phyloP scores from a whole-genome alignment of 2,113 vertebrate genomes.

The Sphyrna mokarran region DNA sequence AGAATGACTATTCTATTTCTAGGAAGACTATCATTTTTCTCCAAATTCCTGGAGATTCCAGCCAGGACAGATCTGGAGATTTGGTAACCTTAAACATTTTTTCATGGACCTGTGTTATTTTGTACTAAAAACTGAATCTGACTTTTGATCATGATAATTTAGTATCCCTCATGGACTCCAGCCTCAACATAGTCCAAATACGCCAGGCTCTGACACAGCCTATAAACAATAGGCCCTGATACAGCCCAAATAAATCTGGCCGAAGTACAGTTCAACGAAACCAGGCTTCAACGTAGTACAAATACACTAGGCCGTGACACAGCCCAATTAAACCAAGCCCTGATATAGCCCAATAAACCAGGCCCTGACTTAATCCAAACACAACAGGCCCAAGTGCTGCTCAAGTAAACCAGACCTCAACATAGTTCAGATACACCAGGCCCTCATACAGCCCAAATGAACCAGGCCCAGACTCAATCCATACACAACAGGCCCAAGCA shows the following conservation, averaged over 20 bases:
- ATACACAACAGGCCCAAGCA: neutral
- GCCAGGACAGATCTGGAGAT: no score
- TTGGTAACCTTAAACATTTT: neutral
- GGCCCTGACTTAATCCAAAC: neutral
- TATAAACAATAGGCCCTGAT: neutral
- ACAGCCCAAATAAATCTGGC: no score
- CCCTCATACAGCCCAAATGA: neutral
- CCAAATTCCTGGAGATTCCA: no score
- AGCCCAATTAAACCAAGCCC: no score
- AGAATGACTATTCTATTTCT: no score
- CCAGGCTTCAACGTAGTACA: no score
- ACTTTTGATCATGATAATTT: neutral
- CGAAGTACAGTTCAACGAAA: no score
- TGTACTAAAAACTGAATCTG: neutral
- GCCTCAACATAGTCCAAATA: neutral
- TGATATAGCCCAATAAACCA: neutral
- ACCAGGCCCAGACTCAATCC: neutral
- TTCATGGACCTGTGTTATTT: neutral
- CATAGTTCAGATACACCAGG: neutral
- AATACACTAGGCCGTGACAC: neutral
- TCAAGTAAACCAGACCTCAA: neutral
- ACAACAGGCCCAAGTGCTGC: neutral
- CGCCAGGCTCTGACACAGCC: neutral
- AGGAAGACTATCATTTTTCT: no score
- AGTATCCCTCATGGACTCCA: neutral